phyloP scores from a whole-genome alignment of 2,113 vertebrate genomes.

The Lycaon pictus region DNA sequence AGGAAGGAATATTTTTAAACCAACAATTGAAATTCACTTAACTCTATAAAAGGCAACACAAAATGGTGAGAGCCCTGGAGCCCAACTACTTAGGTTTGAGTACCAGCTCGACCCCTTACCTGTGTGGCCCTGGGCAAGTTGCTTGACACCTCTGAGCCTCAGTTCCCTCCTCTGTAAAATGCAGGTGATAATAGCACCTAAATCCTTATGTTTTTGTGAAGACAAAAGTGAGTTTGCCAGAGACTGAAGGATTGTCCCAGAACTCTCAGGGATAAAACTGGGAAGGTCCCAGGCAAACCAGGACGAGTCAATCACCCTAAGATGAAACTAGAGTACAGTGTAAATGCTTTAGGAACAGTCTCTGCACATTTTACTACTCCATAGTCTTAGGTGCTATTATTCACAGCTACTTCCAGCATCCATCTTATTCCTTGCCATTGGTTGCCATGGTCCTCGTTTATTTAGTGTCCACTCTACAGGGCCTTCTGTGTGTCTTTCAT shows the following conservation, averaged over 20 bases:
- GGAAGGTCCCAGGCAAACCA: background rate
- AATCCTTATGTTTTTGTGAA: background rate
- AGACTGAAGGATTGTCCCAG: background rate
- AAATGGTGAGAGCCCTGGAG: background rate
- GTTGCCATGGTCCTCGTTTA: background rate
- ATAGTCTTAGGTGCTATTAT: fast-evolving
- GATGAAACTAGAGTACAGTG: background rate
- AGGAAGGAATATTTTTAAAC: background rate
- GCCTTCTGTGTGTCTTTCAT: background rate
- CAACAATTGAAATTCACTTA: background rate
- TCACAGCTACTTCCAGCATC: background rate
- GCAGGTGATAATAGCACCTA: no score
- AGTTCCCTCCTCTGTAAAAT: background rate
- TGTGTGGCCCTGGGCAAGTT: background rate
- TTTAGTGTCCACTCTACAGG: no score
- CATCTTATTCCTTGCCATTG: no score
- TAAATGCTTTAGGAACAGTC: background rate
- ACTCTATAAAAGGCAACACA: background rate
- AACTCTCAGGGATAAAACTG: background rate
- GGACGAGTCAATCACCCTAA: no score
- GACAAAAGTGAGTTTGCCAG: background rate
- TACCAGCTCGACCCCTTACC: background rate
- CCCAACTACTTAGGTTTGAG: background rate
- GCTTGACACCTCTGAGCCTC: background rate
- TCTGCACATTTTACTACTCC: fast-evolving